Evolutionary conservation across 2,797 vertebrate genomes (phyloP), one percentile per base, ranked within the genome.

Genomic region (Periophthalmus magnuspinnatus): DNA sequence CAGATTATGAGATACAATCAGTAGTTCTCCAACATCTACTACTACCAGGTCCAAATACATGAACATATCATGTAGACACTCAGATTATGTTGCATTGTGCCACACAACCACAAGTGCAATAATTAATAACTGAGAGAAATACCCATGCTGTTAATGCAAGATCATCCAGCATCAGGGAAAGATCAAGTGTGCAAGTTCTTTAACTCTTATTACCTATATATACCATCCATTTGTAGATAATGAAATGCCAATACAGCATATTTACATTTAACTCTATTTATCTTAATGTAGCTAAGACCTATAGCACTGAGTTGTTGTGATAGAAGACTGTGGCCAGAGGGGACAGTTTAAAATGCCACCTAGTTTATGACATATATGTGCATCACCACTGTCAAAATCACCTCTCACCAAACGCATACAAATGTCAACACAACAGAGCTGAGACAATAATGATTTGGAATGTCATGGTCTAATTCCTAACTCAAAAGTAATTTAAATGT

Each of bases 271-370:
- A 6, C 32, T 22, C 59, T n/a, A 32, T 70, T 72, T 57, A 16
- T 76, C 50, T 79, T 52, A 75, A 71, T 81, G 68, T 67, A 75
- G 55, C 65, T 65, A 57, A 67, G 59, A 58, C 78, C 77, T 69
- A 74, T 77, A 81, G 84, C 78, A 80, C 82, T 88, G 75, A 76
- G 68, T 33, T 56, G 1, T 4, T 67, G 71, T 67, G 72, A 84
- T 69, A 70, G 59, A 61, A 66, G 68, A 69, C 28, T 54, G 41
- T 57, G 56, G 63, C 65, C 70, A 73, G 55, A 60, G 58, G 38
- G 61, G 78, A 79, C 71, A 66, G 33, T 74, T 67, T 3, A 71
- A 77, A 85, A 88, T 81, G 68, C 77, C 83, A 82, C 54, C 71
- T 58, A 28, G 28, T 28, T 28, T 28, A 54, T 58, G 62, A 54